phyloP scores from a whole-genome alignment of 1,140 invertebrate species.

The Pseudomyrmex gracilis region DNA sequence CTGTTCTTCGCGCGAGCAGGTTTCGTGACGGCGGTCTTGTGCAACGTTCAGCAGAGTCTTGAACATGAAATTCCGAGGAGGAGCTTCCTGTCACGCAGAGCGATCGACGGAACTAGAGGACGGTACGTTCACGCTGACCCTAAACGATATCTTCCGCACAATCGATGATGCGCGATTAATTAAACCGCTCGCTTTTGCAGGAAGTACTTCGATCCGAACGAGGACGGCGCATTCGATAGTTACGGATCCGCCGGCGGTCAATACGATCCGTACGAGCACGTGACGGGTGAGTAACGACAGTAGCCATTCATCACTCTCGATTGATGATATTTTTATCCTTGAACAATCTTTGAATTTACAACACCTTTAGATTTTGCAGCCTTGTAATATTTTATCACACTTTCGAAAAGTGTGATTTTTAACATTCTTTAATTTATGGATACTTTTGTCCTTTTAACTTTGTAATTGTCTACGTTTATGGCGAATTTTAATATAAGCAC shows the following conservation, averaged over 20 bases:
- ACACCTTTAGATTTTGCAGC: background rate
- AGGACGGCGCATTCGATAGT: constrained; percentile 81
- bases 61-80: constrained; percentile 77
- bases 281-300: constrained; percentile 72
- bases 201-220: constrained; percentile 81
- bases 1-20: constrained; percentile 61
- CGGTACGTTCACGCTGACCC: constrained; percentile 70
- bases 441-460: background rate
- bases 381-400: background rate
- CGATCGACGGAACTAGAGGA: constrained; percentile 83
- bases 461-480: background rate
- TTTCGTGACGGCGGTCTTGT: constrained; percentile 80
- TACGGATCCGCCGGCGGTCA: constrained; percentile 80
- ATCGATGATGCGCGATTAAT: constrained; percentile 18
- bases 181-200: constrained; percentile 68
- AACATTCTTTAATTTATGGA: background rate
- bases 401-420: background rate
- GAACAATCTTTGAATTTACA: background rate
- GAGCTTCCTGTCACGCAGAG: constrained; percentile 80
- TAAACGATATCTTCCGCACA: constrained; percentile 25
- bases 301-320: background rate
- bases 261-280: constrained; percentile 79
- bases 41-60: constrained; percentile 75
- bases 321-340: background rate
- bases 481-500: background rate